These are phyloP conservation scores for Paramacrobiotus metropolitanus DNA, from an alignment of 1,140 invertebrate genomes.

Conservation along the genomic window DNA sequence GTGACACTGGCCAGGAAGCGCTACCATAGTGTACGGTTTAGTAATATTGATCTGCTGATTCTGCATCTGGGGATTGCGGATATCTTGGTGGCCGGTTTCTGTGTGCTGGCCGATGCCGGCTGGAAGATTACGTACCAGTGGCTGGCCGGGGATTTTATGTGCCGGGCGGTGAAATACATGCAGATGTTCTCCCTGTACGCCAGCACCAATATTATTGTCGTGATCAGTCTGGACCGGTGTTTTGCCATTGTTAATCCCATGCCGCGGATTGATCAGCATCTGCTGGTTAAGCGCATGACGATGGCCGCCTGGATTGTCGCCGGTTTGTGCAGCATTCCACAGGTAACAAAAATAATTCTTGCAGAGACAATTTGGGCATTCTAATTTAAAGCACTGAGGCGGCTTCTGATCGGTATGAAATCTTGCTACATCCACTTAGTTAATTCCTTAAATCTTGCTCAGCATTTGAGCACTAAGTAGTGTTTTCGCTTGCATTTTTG, in stretches of 20 bases:
- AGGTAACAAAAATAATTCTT: background rate
- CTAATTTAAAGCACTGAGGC: no score
- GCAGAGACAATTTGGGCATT: no score
- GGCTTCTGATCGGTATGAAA: no score
- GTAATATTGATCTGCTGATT: background rate
- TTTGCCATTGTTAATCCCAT: background rate
- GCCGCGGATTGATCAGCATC: background rate
- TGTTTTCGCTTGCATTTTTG: no score
- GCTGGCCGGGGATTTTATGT: slow-evolving; percentile 45
- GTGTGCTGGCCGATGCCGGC: slow-evolving; percentile 45
- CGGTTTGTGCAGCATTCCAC: background rate
- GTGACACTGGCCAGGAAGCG: background rate
- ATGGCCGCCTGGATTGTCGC: background rate
- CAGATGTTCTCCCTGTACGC: slow-evolving; percentile 50
- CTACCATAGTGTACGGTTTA: background rate
- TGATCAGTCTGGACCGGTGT: slow-evolving; percentile 44
- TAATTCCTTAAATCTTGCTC: no score
- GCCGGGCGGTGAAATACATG: slow-evolving; percentile 53
- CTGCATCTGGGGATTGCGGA: slow-evolving; percentile 33
- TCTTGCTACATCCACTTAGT: no score
- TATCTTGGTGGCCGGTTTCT: slow-evolving; percentile 48
- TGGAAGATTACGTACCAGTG: slow-evolving; percentile 54
- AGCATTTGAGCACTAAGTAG: no score
- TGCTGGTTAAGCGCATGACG: background rate
- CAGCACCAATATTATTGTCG: slow-evolving; percentile 54